phyloP scores from a whole-genome alignment of 2,797 vertebrate species.

The Sebastes minor region DNA sequence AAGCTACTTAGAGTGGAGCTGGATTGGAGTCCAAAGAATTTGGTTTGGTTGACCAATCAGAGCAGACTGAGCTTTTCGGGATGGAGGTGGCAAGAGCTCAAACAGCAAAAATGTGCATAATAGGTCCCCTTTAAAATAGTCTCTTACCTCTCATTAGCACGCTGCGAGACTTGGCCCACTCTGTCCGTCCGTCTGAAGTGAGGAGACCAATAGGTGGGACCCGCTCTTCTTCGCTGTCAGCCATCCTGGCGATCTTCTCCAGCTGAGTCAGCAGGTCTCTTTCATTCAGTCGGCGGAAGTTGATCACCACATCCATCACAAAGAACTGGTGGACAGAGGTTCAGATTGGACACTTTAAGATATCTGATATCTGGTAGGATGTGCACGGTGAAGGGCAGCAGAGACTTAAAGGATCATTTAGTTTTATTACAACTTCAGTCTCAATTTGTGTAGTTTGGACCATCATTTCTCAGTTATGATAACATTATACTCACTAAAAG shows the following conservation, averaged over 20 bases:
- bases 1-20: no score
- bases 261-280: conserved; percentile 95
- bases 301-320: conserved; percentile 97
- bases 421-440: not conserved
- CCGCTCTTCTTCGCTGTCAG: conserved; percentile 87
- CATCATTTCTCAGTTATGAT: not conserved
- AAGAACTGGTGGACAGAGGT: conserved; percentile 92
- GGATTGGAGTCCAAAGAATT: no score
- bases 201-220: conserved; percentile 92
- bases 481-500: not conserved
- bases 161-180: conserved; percentile 92
- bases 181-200: conserved; percentile 91
- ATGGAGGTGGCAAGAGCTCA: no score
- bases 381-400: not conserved
- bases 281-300: conserved; percentile 94
- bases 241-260: conserved; percentile 92
- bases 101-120: no score
- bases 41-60: no score
- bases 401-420: not conserved
- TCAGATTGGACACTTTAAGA: conserved; percentile 12
- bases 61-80: no score
- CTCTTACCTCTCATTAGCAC: conserved; percentile 90
- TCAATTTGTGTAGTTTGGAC: not conserved
- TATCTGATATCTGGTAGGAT: not conserved
- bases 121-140: not conserved